These are phyloP conservation scores for Nomada ruficornis DNA, from an alignment of 2,888 invertebrate genomes.

Conservation along the genomic window DNA sequence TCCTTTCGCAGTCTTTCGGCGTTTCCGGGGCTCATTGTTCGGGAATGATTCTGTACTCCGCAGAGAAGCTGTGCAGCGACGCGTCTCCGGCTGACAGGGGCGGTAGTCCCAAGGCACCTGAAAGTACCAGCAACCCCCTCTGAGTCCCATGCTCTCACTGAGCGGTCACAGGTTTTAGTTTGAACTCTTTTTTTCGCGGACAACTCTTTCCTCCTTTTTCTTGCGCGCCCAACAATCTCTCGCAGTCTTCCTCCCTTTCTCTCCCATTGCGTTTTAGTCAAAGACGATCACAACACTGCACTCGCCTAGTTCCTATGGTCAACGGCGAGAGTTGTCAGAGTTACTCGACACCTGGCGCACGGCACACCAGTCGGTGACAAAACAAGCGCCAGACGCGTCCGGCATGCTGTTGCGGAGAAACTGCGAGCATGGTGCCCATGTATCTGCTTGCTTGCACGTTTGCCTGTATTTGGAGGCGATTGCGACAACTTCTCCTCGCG, in stretches of 20 bases:
- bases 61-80: constrained; percentile 79
- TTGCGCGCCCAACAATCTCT: neutral
- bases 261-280: constrained; percentile 4
- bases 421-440: constrained; percentile 75
- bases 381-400: constrained; percentile 66
- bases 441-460: constrained; percentile 9
- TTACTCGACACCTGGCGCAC: constrained; percentile 25
- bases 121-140: constrained; percentile 80
- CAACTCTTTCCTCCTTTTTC: constrained; percentile 2
- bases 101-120: constrained; percentile 81
- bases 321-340: neutral
- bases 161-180: constrained; percentile 13
- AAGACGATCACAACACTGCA: constrained; percentile 3
- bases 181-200: neutral
- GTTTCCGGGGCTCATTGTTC: constrained; percentile 77
- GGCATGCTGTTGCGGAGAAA: constrained; percentile 73
- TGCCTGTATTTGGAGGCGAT: constrained; percentile 30
- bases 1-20: constrained; percentile 19
- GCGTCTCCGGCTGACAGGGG: constrained; percentile 79
- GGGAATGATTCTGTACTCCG: constrained; percentile 82
- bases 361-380: constrained; percentile 22
- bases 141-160: constrained; percentile 72
- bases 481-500: constrained; percentile 9
- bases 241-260: constrained; percentile 29
- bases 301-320: neutral